phyloP scores from a whole-genome alignment of 1,140 invertebrate genomes.

The Drosophila nigromelanica region DNA sequence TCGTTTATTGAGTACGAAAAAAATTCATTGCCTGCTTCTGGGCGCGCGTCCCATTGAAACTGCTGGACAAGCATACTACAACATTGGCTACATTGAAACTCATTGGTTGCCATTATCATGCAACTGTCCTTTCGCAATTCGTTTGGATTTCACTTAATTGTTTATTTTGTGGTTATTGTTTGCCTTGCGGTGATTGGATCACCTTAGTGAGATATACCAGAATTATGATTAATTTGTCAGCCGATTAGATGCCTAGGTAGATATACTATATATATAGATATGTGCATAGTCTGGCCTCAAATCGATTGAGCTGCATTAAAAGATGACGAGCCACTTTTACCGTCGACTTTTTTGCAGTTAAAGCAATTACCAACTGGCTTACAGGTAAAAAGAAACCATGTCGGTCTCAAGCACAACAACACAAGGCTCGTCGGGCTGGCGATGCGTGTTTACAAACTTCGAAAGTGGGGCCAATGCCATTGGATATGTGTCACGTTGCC shows the following conservation, averaged over 20 bases:
- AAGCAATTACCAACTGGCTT: constrained; percentile 12
- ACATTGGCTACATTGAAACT: background rate
- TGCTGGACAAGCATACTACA: constrained; percentile 43
- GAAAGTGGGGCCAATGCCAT: constrained; percentile 38
- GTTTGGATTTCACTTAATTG: constrained; percentile 60
- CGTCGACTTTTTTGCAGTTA: background rate
- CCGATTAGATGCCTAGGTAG: constrained; percentile 2
- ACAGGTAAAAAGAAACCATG: background rate
- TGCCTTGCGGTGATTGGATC: constrained; percentile 55
- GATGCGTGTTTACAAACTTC: constrained; percentile 10
- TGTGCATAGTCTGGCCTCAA: background rate
- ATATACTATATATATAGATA: background rate
- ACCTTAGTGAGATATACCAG: constrained; percentile 35
- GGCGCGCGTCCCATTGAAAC: constrained; percentile 52
- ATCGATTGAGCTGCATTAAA: background rate
- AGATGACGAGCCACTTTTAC: background rate
- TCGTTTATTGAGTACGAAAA: constrained; percentile 69
- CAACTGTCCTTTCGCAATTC: constrained; percentile 25
- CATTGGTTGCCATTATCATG: constrained; percentile 31
- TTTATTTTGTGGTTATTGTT: constrained; percentile 71
- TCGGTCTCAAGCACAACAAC: background rate
- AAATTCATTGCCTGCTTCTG: constrained; percentile 66
- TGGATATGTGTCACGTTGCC: constrained; percentile 53
- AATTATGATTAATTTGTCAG: constrained; percentile 58
- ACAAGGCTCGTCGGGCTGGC: background rate